Conservation (phyloP, 2,113 vertebrate species). For the Irena cyanogastra region DNA sequence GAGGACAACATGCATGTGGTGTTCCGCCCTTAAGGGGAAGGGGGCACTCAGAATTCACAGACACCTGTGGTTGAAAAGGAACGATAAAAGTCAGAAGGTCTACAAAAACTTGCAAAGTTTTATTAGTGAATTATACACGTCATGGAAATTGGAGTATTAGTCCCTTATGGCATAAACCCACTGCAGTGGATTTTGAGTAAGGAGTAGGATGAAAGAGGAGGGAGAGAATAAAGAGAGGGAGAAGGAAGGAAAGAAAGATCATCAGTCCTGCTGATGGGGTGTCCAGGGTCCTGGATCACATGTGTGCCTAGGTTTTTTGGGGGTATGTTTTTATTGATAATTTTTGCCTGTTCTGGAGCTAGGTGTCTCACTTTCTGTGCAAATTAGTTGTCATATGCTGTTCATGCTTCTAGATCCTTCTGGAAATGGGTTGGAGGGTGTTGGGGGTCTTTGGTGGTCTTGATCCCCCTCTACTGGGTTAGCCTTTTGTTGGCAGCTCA, state of each 20-base stretch:
- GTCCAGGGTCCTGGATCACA: neutral
- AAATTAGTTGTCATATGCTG: neutral
- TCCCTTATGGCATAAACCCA: neutral
- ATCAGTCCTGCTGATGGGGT: neutral
- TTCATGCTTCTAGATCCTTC: neutral
- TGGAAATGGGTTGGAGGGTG: fast-evolving
- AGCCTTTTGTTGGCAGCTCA: neutral
- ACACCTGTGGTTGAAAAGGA: neutral
- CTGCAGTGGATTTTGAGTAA: neutral
- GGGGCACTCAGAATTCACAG: neutral
- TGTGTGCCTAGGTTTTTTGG: neutral
- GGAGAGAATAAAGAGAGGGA: neutral
- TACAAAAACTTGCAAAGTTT: neutral
- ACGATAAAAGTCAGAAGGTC: neutral
- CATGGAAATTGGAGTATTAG: neutral
- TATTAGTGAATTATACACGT: neutral
- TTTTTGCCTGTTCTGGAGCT: neutral
- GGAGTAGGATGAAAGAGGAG: neutral
- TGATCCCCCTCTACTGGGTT: neutral
- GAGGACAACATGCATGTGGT: neutral
- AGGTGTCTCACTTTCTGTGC: neutral
- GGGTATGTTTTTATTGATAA: neutral
- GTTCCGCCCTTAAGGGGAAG: neutral
- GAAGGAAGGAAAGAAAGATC: neutral
- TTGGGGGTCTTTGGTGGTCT: neutral